Evolutionary conservation across 2,888 invertebrate genomes (phyloP).

Genomic region (Synergus umbraculus): DNA sequence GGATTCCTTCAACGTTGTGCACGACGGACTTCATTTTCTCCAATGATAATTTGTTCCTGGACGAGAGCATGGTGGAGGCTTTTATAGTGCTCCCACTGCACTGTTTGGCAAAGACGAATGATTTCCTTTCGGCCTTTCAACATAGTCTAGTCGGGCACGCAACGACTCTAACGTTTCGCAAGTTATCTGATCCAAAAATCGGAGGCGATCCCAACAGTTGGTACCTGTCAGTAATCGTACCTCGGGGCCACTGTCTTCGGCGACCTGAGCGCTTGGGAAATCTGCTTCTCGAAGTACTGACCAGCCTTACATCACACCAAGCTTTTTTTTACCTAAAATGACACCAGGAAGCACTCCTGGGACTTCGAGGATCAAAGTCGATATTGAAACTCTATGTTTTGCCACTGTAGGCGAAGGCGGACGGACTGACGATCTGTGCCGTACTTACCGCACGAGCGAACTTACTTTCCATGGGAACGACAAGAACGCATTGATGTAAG

Average conservation of each 20-base stretch:
- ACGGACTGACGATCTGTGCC: conserved; percentile 18
- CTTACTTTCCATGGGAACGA: background rate
- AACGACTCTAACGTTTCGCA: conserved; percentile 50
- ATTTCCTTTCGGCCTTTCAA: conserved; percentile 5
- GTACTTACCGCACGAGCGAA: conserved; percentile 32
- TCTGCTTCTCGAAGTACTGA: conserved; percentile 36
- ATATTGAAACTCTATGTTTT: conserved; percentile 66
- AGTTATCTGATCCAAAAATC: conserved; percentile 24
- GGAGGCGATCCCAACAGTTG: background rate
- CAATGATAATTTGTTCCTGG: conserved; percentile 40
- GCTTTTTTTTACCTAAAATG: conserved; percentile 69
- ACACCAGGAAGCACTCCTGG: conserved; percentile 53
- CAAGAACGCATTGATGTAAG: background rate
- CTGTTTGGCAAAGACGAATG: background rate
- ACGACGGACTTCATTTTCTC: conserved; percentile 48
- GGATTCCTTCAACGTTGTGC: conserved; percentile 5
- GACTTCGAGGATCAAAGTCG: conserved; percentile 45
- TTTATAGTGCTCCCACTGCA: conserved; percentile 45
- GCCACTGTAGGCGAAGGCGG: conserved; percentile 57
- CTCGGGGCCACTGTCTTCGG: conserved; percentile 49
- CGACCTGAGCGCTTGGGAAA: conserved; percentile 59
- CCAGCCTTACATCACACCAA: conserved; percentile 55
- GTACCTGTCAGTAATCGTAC: conserved; percentile 30
- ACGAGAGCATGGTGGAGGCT: conserved; percentile 39
- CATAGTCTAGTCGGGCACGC: conserved; percentile 44